phyloP scores from a whole-genome alignment of 2,888 invertebrate genomes.

The Apotomis betuletana region DNA sequence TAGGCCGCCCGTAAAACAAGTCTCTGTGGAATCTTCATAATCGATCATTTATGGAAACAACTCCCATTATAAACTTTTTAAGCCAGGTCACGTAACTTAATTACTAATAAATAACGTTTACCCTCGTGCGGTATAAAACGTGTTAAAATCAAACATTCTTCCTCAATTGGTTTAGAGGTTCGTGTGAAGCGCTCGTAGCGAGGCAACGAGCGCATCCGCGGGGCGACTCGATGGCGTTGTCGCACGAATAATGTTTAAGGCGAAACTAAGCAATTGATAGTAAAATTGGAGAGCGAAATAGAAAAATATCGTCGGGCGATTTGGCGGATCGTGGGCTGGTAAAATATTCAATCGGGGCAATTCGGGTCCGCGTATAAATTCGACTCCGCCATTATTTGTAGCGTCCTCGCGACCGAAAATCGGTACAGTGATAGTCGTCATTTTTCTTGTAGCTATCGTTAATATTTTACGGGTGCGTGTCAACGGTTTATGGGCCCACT shows the following conservation, averaged over 20 bases:
- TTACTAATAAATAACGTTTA: constrained; percentile 9
- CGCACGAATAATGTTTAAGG: constrained; percentile 77
- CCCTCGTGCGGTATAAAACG: not conserved
- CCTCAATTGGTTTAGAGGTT: constrained; percentile 20
- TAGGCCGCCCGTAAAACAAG: constrained; percentile 37
- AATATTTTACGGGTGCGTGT: constrained; percentile 83
- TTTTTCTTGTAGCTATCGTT: constrained; percentile 82
- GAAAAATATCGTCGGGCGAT: constrained; percentile 81
- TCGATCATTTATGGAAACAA: constrained; percentile 23
- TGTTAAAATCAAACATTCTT: constrained; percentile 17
- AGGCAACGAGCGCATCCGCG: constrained; percentile 35
- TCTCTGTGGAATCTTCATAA: constrained; percentile 32
- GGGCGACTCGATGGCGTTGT: constrained; percentile 52
- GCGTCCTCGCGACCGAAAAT: constrained; percentile 80
- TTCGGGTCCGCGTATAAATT: constrained; percentile 82
- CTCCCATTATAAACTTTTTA: constrained; percentile 3
- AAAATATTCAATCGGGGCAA: constrained; percentile 83
- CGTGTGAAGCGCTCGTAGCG: constrained; percentile 33
- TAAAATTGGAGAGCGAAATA: constrained; percentile 80
- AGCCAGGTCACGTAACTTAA: constrained; percentile 1
- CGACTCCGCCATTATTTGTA: constrained; percentile 80
- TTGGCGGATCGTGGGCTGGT: constrained; percentile 82
- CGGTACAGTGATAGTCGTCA: constrained; percentile 82
- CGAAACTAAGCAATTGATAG: constrained; percentile 82
- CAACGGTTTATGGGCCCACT: constrained; percentile 81